A percentile compares a stretch with the other conserved stretches of the same genome.
Conservation (phyloP, 2,888 invertebrate genomes). For the Drosophila mulleri region DNA sequence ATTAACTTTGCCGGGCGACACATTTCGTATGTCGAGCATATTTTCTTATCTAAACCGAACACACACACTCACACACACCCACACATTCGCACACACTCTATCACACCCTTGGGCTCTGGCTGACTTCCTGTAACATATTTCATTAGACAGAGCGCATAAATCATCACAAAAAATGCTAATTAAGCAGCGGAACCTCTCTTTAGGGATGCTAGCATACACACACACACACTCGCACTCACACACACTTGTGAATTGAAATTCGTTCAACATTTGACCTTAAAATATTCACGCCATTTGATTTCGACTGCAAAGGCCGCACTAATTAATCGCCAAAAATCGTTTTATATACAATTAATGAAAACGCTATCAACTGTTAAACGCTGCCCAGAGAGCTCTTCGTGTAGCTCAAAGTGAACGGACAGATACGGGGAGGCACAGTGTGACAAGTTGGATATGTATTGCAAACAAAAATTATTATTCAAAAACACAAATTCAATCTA, state of each 20-base stretch:
- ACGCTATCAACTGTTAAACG: slow-evolving; percentile 33
- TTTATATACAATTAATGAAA: slow-evolving; percentile 67
- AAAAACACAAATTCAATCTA: too few relatives aligned
- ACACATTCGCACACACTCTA: slow-evolving; percentile 4
- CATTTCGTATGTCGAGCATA: slow-evolving; percentile 64
- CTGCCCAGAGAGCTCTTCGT: slow-evolving; percentile 4
- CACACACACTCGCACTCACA: not conserved
- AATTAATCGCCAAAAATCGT: slow-evolving; percentile 63
- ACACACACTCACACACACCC: slow-evolving; percentile 6
- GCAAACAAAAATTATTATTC: too few relatives aligned
- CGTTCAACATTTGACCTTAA: slow-evolving; percentile 23
- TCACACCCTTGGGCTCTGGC: slow-evolving; percentile 20
- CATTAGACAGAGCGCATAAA: slow-evolving; percentile 60
- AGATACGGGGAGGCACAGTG: slow-evolving; percentile 17
- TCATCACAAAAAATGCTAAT: slow-evolving; percentile 71
- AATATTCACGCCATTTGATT: slow-evolving; percentile 54
- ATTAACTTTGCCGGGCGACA: slow-evolving; percentile 69
- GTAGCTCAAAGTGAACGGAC: not conserved
- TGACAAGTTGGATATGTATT: too few relatives aligned
- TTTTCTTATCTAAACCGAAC: slow-evolving; percentile 69
- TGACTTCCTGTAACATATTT: slow-evolving; percentile 63
- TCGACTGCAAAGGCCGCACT: slow-evolving; percentile 34
- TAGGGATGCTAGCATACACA: not conserved
- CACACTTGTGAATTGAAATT: slow-evolving; percentile 21
- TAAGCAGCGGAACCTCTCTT: slow-evolving; percentile 38